A percentile compares a stretch with the other conserved stretches of the same genome.
These are phyloP conservation scores for Apodemia mormo DNA, from an alignment of 2,888 invertebrate genomes.

Conservation along the genomic window DNA sequence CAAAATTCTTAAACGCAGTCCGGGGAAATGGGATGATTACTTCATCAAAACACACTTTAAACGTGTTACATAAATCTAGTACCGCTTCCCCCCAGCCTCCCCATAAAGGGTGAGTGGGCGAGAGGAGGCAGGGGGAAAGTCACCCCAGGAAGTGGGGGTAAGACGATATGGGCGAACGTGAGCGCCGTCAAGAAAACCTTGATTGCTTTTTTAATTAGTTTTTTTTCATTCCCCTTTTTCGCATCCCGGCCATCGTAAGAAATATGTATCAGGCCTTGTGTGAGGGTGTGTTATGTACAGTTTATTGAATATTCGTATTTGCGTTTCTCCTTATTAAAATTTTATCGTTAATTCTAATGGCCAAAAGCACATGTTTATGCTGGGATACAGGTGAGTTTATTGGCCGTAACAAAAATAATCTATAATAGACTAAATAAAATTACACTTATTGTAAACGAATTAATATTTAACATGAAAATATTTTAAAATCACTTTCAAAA, in stretches of 20 bases:
- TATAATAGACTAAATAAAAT: no score
- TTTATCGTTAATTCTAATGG: conserved; percentile 6
- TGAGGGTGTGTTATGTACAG: conserved; percentile 50
- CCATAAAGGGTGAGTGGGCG: conserved; percentile 63
- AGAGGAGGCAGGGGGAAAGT: conserved; percentile 41
- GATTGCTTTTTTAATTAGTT: conserved; percentile 83
- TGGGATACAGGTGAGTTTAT: not conserved
- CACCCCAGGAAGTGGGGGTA: conserved; percentile 72
- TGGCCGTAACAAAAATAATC: no score
- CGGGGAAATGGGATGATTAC: conserved; percentile 81
- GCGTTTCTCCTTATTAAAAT: conserved; percentile 21
- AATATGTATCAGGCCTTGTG: conserved; percentile 66
- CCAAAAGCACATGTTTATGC: not conserved
- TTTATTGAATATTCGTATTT: conserved; percentile 44
- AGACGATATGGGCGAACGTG: conserved; percentile 83
- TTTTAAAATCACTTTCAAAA: no score
- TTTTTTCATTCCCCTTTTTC: conserved; percentile 77
- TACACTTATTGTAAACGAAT: no score
- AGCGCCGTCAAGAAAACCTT: conserved; percentile 82
- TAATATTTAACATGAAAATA: no score
- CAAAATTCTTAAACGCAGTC: conserved; percentile 80
- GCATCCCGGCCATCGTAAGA: conserved; percentile 71
- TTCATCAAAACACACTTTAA: conserved; percentile 83
- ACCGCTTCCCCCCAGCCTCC: conserved; percentile 64
- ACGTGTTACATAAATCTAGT: conserved; percentile 82